Base-by-base conservation (phyloP, 2,888 invertebrate species). In the Pherbina coryleti region DNA sequence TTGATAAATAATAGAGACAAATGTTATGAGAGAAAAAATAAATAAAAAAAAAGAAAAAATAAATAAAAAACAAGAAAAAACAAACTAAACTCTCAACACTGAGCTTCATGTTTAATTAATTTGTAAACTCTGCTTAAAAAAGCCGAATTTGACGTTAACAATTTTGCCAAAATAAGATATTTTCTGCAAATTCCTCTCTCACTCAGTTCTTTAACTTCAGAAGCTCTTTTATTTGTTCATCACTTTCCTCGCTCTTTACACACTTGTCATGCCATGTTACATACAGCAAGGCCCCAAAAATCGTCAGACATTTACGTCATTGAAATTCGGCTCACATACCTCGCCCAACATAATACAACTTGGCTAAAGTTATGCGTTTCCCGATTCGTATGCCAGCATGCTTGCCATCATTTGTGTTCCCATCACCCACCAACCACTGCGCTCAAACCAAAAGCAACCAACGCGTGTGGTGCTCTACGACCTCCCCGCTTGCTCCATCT, bases 301-400 rank as follows among this genome's bases (percentile, higher is more conserved):
- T 70, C 51, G 28, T 62, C 64, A 70, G 75, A 72, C 76, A 62
- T 60, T 75, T 76, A 79, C 79, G 78, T 78, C 79, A 78, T 76
- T 78, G 19, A 44, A 70, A 79, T 78, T 69, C 70, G 51, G 22
- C 66, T 44, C 78, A 76, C 73, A 79, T 64, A 64, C 64, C 72
- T 19, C 51, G 22, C 55, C 60, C 69, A 64, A 57, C 53, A 22
- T n/a, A 57, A 69, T 49, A 34, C 49, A 64, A 28, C 51, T 28
- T 17, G 11, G 34, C 44, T 62, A 62, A 73, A 62, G 60, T 62
- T 62, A 73, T 73, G 73, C 62, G 73, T 73, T 69, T 62, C 49
- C 60, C 73, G 49, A 53, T 70, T 70, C 55, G 70, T 17, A 19
- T 53, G 70, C 70, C 53, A 19, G 34, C 53, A 55, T 31, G 31